phyloP scores from a whole-genome alignment of 2,888 invertebrate genomes.

The Plutella xylostella region DNA sequence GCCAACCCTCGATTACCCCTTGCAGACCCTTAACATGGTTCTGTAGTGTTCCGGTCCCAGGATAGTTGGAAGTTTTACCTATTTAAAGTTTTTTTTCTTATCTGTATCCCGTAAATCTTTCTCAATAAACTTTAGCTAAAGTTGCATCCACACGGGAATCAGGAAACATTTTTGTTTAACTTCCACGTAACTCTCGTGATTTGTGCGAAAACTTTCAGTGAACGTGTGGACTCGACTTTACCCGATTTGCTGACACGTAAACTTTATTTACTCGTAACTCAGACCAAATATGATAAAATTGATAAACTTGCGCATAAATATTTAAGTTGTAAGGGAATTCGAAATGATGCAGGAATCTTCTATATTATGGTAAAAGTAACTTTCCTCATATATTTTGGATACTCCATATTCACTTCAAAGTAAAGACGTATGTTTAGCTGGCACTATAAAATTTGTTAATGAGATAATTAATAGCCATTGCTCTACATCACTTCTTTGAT shows the following conservation, averaged over 20 bases:
- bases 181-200: constrained; percentile 26
- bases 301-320: no score
- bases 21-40: no score
- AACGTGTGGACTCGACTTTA: constrained; percentile 13
- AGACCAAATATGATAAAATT: no score
- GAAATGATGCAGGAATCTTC: no score
- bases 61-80: constrained; percentile 1
- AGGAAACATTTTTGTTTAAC: constrained; percentile 38
- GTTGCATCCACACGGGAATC: constrained; percentile 18
- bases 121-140: no score
- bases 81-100: no score
- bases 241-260: background rate
- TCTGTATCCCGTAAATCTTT: no score
- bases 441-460: constrained; percentile 28
- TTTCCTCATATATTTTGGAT: background rate
- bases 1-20: no score
- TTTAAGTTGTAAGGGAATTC: no score
- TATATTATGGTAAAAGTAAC: no score
- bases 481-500: constrained; percentile 25
- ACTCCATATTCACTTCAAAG: background rate
- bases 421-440: no score
- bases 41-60: constrained; percentile 10
- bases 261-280: no score
- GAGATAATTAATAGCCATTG: constrained; percentile 25
- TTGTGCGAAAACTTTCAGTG: constrained; percentile 34